Base-by-base conservation (phyloP, 2,888 invertebrate genomes). In the Phortica okadai region DNA sequence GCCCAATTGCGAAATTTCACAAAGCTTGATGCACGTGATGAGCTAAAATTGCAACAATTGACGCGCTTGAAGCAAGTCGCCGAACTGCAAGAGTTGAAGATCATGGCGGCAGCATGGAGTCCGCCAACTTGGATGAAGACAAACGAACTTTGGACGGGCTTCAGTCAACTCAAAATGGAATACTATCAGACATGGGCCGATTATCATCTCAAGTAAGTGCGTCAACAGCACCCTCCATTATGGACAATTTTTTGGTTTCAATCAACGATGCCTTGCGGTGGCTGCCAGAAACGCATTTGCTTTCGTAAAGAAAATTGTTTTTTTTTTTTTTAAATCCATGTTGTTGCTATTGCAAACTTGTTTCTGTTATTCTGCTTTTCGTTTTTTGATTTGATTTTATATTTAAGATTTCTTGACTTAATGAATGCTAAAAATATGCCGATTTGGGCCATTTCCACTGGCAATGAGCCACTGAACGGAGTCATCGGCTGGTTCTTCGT, bases 391-490 rank as follows among this genome's bases (percentile, higher is more conserved):
- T 54, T 70, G 7, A 45, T 62, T 58, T 41, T 33, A 56, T 44
- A 42, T 77, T 80, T 76, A 80, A 89, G 89, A 85, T 89, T 85
- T 92, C 92, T 98, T 75, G 94, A 97, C 85, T 94, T 93, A 80
- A 98, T 98, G 91, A 92, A 93, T 80, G 93, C 94, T 76, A 91
- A 94, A 62, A 94, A 94, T 74, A 92, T 94, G 79, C 91, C 93
- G 50, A 94, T 96, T 84, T 98, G 98, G 98, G 96, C 95, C 0
- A 92, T 98, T 74, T 96, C 97, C 6, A 95, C 96, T 0, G 97
- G 97, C 74, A 98, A 98, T 91, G 98, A 98, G 91, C 98, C 98
- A 0, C 89, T 94, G n/a, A 94, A 95, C 89, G 95, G 95, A 72
- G 91, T 94, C 64, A 83, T 94, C 7, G 93, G 94, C 0, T 84